Evolutionary conservation across 2,888 invertebrate genomes (phyloP).

Genomic region (Drosophila kuntzei): DNA sequence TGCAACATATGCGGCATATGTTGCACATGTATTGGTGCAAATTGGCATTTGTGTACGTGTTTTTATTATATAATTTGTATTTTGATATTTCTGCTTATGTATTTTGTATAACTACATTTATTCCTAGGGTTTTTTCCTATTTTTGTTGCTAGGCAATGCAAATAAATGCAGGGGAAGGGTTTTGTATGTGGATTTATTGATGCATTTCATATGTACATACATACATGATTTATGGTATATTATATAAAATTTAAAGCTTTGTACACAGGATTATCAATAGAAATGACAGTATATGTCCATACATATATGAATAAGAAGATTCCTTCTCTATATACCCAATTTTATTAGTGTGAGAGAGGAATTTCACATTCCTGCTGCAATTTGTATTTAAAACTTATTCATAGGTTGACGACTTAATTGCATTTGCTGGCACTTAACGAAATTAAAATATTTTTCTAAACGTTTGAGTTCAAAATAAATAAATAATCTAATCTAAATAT

Average conservation of each 20-base stretch:
- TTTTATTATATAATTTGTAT: conserved; percentile 74
- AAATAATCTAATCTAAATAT: not conserved
- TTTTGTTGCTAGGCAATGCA: conserved; percentile 63
- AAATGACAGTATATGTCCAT: conserved; percentile 14
- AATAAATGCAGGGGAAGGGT: conserved; percentile 14
- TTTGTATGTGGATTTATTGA: conserved; percentile 26
- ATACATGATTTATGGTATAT: conserved; percentile 41
- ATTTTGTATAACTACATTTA: conserved; percentile 51
- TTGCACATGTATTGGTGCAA: conserved; percentile 16
- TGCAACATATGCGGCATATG: conserved; percentile 74
- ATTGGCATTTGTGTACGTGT: conserved; percentile 33
- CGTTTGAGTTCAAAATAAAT: not conserved
- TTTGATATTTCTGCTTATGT: conserved; percentile 63
- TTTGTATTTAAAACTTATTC: conserved; percentile 28
- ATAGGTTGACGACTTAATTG: conserved; percentile 41
- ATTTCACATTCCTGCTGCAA: not conserved
- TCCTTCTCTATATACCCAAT: conserved; percentile 4
- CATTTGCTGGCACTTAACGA: conserved; percentile 18
- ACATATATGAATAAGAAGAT: conserved; percentile 11
- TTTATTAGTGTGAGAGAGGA: conserved; percentile 7
- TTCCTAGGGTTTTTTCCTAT: conserved; percentile 22
- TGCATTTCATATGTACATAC: conserved; percentile 26
- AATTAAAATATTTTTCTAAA: conserved; percentile 10
- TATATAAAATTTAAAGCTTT: conserved; percentile 53
- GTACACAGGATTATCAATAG: conserved; percentile 37